These are phyloP conservation scores for Oreortyx pictus DNA, from an alignment of 2,797 vertebrate species.

Conservation along the genomic window DNA sequence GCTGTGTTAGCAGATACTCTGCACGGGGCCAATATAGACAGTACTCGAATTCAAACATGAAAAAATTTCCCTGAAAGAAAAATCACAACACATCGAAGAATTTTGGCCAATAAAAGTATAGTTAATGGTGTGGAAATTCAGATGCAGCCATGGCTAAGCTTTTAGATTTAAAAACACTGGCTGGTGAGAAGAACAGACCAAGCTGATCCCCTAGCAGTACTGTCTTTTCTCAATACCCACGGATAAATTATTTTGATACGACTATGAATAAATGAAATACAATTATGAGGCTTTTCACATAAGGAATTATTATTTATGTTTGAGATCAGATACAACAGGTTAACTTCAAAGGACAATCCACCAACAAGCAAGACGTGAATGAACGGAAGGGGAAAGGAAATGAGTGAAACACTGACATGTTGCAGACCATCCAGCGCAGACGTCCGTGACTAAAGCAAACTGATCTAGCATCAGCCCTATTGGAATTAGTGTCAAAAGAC, in stretches of 20 bases:
- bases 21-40: neutral
- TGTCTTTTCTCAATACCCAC: neutral
- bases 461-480: neutral
- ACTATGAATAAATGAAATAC: neutral
- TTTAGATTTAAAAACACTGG: neutral
- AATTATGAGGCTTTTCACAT: neutral
- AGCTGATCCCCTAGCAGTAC: neutral
- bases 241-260: neutral
- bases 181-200: neutral
- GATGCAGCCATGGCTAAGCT: neutral
- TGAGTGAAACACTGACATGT: neutral
- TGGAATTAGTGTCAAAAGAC: neutral
- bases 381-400: neutral
- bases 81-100: neutral
- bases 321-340: neutral
- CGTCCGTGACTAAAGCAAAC: fast-evolving
- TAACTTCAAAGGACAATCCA: neutral
- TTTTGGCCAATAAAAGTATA: neutral
- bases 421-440: neutral
- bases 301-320: neutral
- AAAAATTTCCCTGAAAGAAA: neutral
- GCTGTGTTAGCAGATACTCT: fast-evolving
- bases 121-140: neutral
- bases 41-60: neutral
- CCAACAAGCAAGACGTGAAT: neutral